Evolutionary conservation across 1,140 invertebrate species (phyloP).

Genomic region (Drosophila ambigua): DNA sequence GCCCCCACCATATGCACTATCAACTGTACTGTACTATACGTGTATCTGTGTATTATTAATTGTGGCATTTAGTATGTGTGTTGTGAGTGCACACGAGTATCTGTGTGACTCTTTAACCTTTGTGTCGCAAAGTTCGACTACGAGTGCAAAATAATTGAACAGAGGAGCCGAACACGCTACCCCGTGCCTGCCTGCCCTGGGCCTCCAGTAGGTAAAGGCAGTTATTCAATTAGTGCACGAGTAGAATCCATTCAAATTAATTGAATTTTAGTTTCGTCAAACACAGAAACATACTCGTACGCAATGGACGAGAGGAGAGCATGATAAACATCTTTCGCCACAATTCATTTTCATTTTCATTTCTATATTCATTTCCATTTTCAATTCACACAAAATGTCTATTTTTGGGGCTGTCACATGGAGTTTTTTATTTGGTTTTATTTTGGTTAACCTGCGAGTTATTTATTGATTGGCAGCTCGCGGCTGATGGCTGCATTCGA

Average conservation of each 20-base stretch:
- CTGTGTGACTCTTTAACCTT: constrained; percentile 66
- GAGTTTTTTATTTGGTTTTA: constrained; percentile 20
- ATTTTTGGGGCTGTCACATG: constrained; percentile 49
- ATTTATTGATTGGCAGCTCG: constrained; percentile 54
- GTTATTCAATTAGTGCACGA: constrained; percentile 66
- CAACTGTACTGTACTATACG: neutral
- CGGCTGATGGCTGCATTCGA: constrained; percentile 37
- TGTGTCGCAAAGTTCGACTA: constrained; percentile 71
- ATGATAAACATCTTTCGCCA: constrained; percentile 24
- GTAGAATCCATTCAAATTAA: constrained; percentile 59
- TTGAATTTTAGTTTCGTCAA: constrained; percentile 52
- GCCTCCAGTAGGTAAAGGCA: constrained; percentile 6
- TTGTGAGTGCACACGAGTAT: neutral
- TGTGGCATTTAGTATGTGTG: constrained; percentile 49
- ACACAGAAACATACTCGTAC: neutral
- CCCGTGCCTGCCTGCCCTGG: neutral
- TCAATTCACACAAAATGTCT: constrained; percentile 46
- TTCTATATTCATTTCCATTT: neutral
- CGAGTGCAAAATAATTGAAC: constrained; percentile 79
- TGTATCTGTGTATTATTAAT: constrained; percentile 48
- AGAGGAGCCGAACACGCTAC: constrained; percentile 19
- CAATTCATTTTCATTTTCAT: constrained; percentile 23
- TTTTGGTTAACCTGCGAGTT: constrained; percentile 20
- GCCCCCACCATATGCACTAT: neutral
- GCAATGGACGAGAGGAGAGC: neutral